Base-by-base conservation (phyloP, 2,797 vertebrate species). In the Echiichthys vipera region DNA sequence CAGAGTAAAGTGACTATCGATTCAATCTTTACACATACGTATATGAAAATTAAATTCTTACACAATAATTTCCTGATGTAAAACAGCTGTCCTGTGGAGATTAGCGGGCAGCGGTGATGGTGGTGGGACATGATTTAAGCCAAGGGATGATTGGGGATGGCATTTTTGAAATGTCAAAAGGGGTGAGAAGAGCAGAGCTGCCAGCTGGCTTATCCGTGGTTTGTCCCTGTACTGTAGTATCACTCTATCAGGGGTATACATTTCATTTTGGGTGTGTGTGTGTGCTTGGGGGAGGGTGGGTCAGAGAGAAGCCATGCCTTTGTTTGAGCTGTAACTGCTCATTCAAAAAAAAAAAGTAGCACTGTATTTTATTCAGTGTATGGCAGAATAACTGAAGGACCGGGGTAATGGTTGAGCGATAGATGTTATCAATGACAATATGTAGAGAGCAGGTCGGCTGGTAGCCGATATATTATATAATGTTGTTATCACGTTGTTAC, bases 81-180 rank as follows among this genome's bases (percentile, higher is more conserved):
- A 82, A 86, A 67, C 63, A 65, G 68, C 65, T 84, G 65, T 63
- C 59, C 59, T 64, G 57, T 39, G 46, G 58, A 84, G 67, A 84
- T 83, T 85, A 75, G 56, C 37, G 45, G 47, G 43, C 25, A 20
- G 29, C 73, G 43, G 49, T 84, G 72, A 71, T 77, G 59, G 57
- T 37, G 11, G 42, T 76, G 37, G 62, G 72, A 80, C 70, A 65
- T 61, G 61, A 66, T 83, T 85, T 87, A 85, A 86, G 66, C 74
- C 61, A 27, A 65, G 36, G 40, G 53, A 87, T 79, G 82, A 77
- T 63, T 71, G 67, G 47, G 45, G 45, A 64, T 85, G 82, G 57
- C 88, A 84, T 89, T 90, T 89, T 58, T 72, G 30, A 91, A 90
- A 88, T 90, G 86, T 86, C 85, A 88, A 71, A 77, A 83, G 50